Conservation (phyloP, 2,797 vertebrate genomes). For the Alca torda region DNA sequence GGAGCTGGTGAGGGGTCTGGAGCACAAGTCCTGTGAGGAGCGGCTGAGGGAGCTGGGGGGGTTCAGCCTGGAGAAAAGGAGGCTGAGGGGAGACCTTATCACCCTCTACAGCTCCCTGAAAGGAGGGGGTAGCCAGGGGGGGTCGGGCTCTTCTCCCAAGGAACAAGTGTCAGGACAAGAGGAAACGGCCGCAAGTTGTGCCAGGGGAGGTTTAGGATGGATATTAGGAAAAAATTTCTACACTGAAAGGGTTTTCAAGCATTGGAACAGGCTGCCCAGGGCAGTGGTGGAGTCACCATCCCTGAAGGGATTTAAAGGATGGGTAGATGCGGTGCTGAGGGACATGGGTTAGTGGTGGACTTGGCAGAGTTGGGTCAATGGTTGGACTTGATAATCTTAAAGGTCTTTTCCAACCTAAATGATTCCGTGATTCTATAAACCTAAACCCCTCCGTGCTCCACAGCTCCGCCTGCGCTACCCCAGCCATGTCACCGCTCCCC, state of each 20-base stretch:
- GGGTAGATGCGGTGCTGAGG: not conserved
- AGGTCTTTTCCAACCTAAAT: not conserved
- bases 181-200: not conserved
- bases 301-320: not conserved
- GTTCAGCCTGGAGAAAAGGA: not conserved
- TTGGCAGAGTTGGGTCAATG: not conserved
- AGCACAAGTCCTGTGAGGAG: not conserved
- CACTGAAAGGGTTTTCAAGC: rapidly evolving
- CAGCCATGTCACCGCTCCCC: rapidly evolving
- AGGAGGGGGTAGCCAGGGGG: rapidly evolving
- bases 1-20: not conserved
- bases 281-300: not conserved
- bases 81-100: not conserved
- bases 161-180: not conserved
- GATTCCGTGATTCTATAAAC: not conserved
- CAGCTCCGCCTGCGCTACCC: not conserved
- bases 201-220: not conserved
- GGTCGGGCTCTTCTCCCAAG: rapidly evolving
- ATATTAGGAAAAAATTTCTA: not conserved
- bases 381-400: not conserved
- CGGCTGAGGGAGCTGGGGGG: rapidly evolving
- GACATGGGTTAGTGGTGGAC: not conserved
- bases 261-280: not conserved
- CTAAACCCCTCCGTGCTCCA: not conserved
- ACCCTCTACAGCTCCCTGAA: rapidly evolving